A percentile compares a stretch with the other conserved stretches of the same genome.
Conservation (phyloP, 2,113 vertebrate species). For the Tympanuchus pallidicinctus region DNA sequence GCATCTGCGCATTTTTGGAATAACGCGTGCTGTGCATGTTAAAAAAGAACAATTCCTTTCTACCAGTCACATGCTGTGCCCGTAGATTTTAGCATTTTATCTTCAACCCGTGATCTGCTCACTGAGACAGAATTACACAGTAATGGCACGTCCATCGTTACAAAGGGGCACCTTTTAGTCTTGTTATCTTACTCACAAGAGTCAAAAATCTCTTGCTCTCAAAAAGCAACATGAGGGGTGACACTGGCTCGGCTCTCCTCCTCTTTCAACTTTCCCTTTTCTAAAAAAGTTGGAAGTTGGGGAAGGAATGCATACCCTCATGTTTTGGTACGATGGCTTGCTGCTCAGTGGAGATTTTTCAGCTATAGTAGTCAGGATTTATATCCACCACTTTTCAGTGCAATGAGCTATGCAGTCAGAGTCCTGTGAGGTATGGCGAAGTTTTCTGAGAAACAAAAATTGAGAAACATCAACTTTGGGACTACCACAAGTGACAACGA, state of each 20-base stretch:
- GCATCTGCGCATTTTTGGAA: slow-evolving; percentile 69
- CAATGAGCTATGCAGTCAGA: not conserved
- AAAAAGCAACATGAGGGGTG: not conserved
- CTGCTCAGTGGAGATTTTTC: not conserved
- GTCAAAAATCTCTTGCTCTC: not conserved
- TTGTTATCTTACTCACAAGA: no score
- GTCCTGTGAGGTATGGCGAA: not conserved
- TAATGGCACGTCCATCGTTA: not conserved
- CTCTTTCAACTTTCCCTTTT: not conserved
- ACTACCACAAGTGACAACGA: not conserved
- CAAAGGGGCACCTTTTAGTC: not conserved
- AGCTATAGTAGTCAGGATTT: not conserved
- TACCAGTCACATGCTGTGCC: not conserved
- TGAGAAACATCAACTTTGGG: not conserved
- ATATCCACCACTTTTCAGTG: not conserved
- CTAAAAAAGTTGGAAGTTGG: not conserved
- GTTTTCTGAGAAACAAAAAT: not conserved
- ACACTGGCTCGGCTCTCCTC: not conserved
- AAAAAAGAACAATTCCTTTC: slow-evolving; percentile 40
- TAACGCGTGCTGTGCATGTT: not conserved
- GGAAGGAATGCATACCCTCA: not conserved
- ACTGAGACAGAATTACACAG: not conserved
- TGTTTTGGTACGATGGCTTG: not conserved
- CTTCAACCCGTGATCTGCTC: not conserved
- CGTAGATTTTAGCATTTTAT: not conserved